These are phyloP conservation scores for Pogonognathellus flavescens DNA, from an alignment of 1,140 invertebrate genomes.

Conservation along the genomic window DNA sequence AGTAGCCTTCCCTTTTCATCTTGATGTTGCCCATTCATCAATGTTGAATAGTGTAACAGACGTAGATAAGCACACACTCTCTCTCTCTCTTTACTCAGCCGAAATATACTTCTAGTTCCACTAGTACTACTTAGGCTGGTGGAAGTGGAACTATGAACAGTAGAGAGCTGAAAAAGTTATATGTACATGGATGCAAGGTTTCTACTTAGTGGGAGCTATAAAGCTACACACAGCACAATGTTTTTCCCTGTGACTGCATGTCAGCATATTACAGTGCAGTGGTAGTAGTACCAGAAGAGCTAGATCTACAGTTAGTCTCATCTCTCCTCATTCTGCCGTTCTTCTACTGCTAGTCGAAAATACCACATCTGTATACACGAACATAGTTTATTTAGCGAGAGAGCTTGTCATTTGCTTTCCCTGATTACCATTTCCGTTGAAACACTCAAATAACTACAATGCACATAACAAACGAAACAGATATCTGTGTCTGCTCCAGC, in stretches of 20 bases:
- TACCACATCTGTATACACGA: slow-evolving; percentile 38
- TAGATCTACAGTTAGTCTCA: neutral
- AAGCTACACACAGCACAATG: too few species aligned
- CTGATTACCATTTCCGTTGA: slow-evolving; percentile 48
- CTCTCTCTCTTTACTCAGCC: neutral
- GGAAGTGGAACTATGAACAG: neutral
- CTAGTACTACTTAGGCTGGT: too few species aligned
- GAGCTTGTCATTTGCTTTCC: slow-evolving; percentile 43
- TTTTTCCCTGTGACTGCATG: too few species aligned
- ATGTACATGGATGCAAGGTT: neutral
- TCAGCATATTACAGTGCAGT: too few species aligned
- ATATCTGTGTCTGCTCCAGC: slow-evolving; percentile 14
- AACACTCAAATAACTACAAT: slow-evolving; percentile 21
- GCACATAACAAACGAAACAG: neutral
- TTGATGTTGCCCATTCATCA: slow-evolving; percentile 59
- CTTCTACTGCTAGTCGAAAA: slow-evolving; percentile 8
- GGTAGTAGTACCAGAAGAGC: neutral
- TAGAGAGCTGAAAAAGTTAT: too few species aligned
- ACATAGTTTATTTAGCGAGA: slow-evolving; percentile 47
- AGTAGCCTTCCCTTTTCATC: slow-evolving; percentile 40
- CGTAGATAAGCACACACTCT: slow-evolving; percentile 58
- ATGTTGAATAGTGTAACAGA: slow-evolving; percentile 57
- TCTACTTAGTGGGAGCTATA: too few species aligned
- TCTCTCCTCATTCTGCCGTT: neutral
- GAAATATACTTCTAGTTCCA: neutral